Base-by-base conservation (phyloP, 2,888 invertebrate genomes). In the Podabrus alpinus region DNA sequence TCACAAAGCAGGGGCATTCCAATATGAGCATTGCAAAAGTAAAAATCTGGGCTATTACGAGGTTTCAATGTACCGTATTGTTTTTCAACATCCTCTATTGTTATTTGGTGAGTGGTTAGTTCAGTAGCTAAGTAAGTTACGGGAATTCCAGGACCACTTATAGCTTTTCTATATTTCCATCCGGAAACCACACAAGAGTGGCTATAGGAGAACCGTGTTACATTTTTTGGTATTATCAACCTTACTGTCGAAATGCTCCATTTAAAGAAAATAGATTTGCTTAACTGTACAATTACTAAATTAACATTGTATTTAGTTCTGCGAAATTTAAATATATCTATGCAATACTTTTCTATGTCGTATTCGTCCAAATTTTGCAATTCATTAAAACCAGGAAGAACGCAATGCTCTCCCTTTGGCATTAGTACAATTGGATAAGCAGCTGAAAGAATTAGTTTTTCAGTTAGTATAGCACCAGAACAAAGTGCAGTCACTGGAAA, bases 1-100 rank as follows among this genome's bases (percentile, higher is more conserved):
- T 17, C 15, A 16, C 70, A 70, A 11, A 70, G 62, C 5, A 70
- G 5, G 3, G 70, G 70, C 70, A 64, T 45, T 45, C 70, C 70
- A 15, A 70, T 1, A 15, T 70, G 15, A 9, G 64, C 70, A 19
- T 16, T 15, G 19, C 70, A 70, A 7, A 62, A 10, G 9, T 13
- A 16, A 61, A 61, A 5, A 4, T 3, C 15, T 13, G 29, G 4
- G 29, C 9, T 3, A 15, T 11, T 13, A 16, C 17, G 9, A 24
- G 24, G 15, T 16, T n/a, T 17, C 3, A 61, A 61, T 1, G 25
- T 69, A 1, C 45, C 24, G n/a, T 15, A 69, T 1, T 60, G 13
- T 2, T 68, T 19, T 10, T 13, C 9, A 19, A 60, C 68, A 13
- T 15, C 19, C 9, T 19, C 13, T 13, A 68, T 59, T 4, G 21